Percentiles rank a stretch among this genome's conserved stretches.
Conservation (phyloP, 2,113 vertebrate genomes). For the Triplophysa dalaica region DNA sequence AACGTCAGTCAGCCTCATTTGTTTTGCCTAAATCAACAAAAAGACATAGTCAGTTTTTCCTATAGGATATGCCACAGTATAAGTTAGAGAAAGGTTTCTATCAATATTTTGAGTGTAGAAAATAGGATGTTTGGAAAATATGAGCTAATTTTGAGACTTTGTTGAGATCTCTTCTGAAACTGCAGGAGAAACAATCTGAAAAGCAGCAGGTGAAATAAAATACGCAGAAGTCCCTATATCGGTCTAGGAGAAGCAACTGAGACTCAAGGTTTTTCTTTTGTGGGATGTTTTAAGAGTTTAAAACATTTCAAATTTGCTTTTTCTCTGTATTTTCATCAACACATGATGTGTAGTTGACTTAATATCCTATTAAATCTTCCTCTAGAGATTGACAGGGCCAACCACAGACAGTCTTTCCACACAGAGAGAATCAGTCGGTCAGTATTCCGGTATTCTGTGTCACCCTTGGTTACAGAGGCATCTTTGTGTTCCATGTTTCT, state of each 20-base stretch:
- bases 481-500: conserved; percentile 35
- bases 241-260: background rate
- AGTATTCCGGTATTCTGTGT: conserved; percentile 17
- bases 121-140: no score
- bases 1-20: background rate
- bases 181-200: background rate
- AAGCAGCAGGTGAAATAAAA: no score
- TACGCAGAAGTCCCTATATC: no score
- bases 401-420: conserved; percentile 24
- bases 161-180: no score
- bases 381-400: background rate
- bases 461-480: conserved; percentile 34
- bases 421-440: background rate
- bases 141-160: no score
- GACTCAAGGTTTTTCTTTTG: background rate
- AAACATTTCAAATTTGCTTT: no score
- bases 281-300: background rate
- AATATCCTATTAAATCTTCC: background rate
- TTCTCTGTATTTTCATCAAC: conserved; percentile 16
- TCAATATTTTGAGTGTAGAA: no score
- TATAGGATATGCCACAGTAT: no score
- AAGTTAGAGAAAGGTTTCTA: no score
- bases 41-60: no score
- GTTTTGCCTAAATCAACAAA: background rate
- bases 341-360: background rate